Evolutionary conservation across 2,113 vertebrate species (phyloP).

Genomic region (Melierax canorus): DNA sequence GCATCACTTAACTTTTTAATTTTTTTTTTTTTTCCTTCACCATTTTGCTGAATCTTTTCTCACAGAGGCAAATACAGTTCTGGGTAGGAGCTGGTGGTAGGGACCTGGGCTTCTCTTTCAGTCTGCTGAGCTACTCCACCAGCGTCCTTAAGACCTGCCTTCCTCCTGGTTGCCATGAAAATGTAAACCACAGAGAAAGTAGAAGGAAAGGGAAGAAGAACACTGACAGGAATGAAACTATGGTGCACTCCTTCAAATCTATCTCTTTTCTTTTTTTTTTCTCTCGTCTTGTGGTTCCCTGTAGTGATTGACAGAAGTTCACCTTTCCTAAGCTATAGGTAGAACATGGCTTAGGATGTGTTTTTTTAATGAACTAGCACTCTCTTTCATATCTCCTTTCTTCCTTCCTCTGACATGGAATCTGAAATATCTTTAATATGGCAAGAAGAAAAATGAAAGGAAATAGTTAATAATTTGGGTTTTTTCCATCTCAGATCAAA

Average conservation of each 20-base stretch:
- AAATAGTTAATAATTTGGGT: background rate
- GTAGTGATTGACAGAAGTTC: background rate
- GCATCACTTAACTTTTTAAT: background rate
- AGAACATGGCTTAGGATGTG: background rate
- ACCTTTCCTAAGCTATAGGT: background rate
- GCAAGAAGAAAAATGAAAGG: background rate
- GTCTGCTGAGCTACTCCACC: background rate
- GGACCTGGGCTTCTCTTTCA: background rate
- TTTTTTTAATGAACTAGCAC: background rate
- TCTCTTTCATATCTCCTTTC: background rate
- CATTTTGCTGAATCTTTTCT: background rate
- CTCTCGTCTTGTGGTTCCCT: background rate
- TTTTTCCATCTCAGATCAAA: background rate
- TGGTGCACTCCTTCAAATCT: background rate
- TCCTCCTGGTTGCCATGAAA: background rate
- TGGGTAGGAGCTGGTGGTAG: background rate
- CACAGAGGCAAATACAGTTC: background rate
- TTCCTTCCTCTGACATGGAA: background rate
- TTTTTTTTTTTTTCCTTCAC: background rate
- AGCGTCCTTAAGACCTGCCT: background rate
- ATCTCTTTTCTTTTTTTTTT: background rate
- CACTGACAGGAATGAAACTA: background rate
- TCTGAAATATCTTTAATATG: background rate
- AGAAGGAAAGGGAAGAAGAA: background rate
- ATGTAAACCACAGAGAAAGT: background rate